These are phyloP conservation scores for Chelonus insularis DNA, from an alignment of 1,140 invertebrate species.

Conservation along the genomic window DNA sequence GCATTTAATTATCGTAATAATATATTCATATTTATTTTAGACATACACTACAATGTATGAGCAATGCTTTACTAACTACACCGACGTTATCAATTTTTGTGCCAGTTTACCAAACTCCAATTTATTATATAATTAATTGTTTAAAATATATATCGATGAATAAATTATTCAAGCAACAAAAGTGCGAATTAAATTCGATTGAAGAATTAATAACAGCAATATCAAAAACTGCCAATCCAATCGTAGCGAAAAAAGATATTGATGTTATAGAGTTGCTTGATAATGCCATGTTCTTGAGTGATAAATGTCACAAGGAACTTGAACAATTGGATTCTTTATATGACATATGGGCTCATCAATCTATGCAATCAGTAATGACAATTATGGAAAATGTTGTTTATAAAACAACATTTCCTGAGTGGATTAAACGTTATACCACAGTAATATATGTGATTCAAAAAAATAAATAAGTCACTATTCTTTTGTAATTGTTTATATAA, in stretches of 20 bases:
- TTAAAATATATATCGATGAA: constrained; percentile 36
- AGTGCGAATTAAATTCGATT: neutral
- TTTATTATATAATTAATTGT: constrained; percentile 45
- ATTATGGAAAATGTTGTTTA: constrained; percentile 38
- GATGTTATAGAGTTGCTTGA: constrained; percentile 40
- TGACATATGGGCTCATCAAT: constrained; percentile 41
- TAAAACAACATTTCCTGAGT: constrained; percentile 40
- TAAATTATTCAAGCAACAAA: constrained; percentile 29
- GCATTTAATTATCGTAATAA: neutral
- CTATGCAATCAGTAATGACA: constrained; percentile 39
- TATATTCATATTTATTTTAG: constrained; percentile 33
- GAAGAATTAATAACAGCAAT: neutral
- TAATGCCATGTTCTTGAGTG: constrained; percentile 24
- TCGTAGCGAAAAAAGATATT: constrained; percentile 13
- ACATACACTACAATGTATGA: constrained; percentile 39
- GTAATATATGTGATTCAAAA: constrained; percentile 45
- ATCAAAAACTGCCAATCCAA: no score
- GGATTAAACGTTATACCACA: constrained; percentile 43
- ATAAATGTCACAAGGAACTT: constrained; percentile 36
- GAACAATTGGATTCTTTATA: constrained; percentile 37
- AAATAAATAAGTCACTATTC: constrained; percentile 30
- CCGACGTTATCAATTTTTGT: constrained; percentile 29
- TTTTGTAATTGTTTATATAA: no score
- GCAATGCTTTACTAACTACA: constrained; percentile 26
- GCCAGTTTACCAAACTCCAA: constrained; percentile 39